Evolutionary conservation across 2,888 invertebrate species (phyloP).

Genomic region (Macaria liturata): DNA sequence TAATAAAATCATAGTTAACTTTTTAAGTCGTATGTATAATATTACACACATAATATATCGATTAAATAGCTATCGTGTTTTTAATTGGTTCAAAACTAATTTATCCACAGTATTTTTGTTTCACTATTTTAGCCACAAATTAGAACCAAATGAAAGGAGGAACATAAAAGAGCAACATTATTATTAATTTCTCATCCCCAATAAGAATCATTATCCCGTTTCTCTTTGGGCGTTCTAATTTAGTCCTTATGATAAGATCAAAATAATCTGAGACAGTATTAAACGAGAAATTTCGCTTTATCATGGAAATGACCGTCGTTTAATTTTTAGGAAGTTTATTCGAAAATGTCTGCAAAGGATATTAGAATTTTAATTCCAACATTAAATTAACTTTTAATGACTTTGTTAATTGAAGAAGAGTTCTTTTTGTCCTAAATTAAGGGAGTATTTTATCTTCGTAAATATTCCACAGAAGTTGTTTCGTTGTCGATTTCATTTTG

Average conservation of each 20-base stretch:
- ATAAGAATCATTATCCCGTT: constrained; percentile 17
- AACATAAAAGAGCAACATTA: background rate
- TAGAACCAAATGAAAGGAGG: too few species aligned
- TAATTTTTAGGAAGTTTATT: constrained; percentile 24
- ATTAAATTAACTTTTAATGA: constrained; percentile 27
- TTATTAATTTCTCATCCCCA: constrained; percentile 4
- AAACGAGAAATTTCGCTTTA: constrained; percentile 26
- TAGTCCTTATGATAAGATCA: constrained; percentile 22
- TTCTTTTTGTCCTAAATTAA: background rate
- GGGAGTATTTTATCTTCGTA: too few species aligned
- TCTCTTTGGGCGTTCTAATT: constrained; percentile 16
- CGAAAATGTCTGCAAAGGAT: constrained; percentile 24
- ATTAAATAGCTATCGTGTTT: too few species aligned
- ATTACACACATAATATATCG: too few species aligned
- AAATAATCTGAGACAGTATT: constrained; percentile 25
- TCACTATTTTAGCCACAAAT: too few species aligned
- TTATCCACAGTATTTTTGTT: too few species aligned
- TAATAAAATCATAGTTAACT: too few species aligned
- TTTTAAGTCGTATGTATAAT: too few species aligned
- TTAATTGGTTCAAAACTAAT: too few species aligned
- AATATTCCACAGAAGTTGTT: too few species aligned
- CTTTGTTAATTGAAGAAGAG: constrained; percentile 15
- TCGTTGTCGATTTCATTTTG: too few species aligned
- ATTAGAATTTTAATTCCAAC: constrained; percentile 26
- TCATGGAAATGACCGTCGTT: constrained; percentile 26